Percentiles rank a stretch among this genome's conserved stretches.
Conservation (phyloP, 2,113 vertebrate species). For the Crotophaga sulcirostris region DNA sequence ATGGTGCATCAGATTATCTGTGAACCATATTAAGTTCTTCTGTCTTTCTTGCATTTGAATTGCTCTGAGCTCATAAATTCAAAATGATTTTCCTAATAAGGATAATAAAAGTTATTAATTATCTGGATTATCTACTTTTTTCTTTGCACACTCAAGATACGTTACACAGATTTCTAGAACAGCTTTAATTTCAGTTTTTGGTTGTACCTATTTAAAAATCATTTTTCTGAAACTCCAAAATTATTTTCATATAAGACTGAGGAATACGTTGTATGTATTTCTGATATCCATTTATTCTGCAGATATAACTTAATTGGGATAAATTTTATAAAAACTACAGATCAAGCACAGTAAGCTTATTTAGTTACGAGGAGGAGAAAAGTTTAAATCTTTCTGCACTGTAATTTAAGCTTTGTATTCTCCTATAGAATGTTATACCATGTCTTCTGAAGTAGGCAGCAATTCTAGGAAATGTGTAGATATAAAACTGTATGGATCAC, state of each 20-base stretch:
- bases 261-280: not conserved
- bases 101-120: not conserved
- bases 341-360: not conserved
- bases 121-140: not conserved
- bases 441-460: not conserved
- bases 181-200: not conserved
- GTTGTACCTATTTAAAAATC: accelerated
- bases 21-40: not conserved
- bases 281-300: not conserved
- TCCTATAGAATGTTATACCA: not conserved
- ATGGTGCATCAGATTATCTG: not conserved
- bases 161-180: not conserved
- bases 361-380: not conserved
- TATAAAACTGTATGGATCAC: not conserved
- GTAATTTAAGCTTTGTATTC: not conserved
- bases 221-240: not conserved
- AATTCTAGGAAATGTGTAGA: not conserved
- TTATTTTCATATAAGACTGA: not conserved
- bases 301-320: not conserved
- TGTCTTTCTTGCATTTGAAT: not conserved
- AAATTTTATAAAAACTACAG: not conserved
- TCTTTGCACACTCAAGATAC: not conserved
- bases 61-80: not conserved
- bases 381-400: not conserved
- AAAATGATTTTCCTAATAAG: not conserved